Evolutionary conservation across 2,113 vertebrate genomes (phyloP), one percentile per base, ranked within the genome.

Genomic region (Pycnonotus jocosus): DNA sequence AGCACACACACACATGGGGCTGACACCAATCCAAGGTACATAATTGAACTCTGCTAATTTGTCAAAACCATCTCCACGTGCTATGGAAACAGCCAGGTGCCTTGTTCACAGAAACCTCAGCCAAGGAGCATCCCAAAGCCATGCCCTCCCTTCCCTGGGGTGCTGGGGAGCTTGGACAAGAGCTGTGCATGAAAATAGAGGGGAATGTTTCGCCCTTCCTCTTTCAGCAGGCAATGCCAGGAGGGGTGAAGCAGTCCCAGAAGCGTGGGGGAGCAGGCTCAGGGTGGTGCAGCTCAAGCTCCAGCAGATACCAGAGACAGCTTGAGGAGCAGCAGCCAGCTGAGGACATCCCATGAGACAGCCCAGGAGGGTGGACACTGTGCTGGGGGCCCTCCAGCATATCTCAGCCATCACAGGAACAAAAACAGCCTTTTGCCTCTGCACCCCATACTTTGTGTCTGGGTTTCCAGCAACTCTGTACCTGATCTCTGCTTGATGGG

Each of bases 1-100:
- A 5, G 85, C 68, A 7, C 50, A 73, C 30, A 20, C 68, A 38
- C 50, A 33, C 56, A 4, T 4, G 3, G 10, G 18, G 76, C 93
- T 93, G 92, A 95, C 72, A 91, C 88, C 81, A 24, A 86, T 74
- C 79, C 70, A 40, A 90, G 91, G 80, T 50, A 77, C 82, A 56
- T 84, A 96, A 95, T 61, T 94, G 96, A 82, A 54, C 74, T 73
- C 58, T 24, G 74, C 77, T 94, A 68, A 94, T 94, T 90, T 79
- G 76, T 86, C 94, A 90, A 47, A 89, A 62, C 58, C 57, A 57
- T 66, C 68, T 19, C 44, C 0, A 3, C 0, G 4, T 21, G 56
- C 81, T 81, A 17, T 9, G n/a, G 74, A 51, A 94, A 88, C 71
- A 95, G 64, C 9, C 31, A 8, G 56, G 35, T 57, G 65, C 68